Base-by-base conservation (phyloP, 30 jellyfish, hydroid and myxozoan species). In the Aurelia aurita complex sp. Pacific region DNA sequence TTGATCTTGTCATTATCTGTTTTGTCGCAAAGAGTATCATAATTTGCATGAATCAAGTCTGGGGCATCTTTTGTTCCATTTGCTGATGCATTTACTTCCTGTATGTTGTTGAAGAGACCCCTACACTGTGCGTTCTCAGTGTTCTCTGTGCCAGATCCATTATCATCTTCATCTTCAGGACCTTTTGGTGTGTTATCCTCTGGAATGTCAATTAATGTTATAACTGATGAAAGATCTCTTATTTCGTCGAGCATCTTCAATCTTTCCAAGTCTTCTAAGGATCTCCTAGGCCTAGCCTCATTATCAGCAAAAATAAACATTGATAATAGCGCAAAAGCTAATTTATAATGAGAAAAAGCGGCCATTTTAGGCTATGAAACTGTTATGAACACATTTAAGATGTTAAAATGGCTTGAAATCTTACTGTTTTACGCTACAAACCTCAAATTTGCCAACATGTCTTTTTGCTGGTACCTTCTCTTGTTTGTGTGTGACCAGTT, bases 181-280 rank as follows among this genome's bases (percentile, higher is more conserved):
- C 87, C 93, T 74, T 73, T 62, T 15, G 93, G 93, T n/a, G 93
- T 84, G 51, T 84, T 75, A 65, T 84, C 93, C 46, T 71, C 82
- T 14, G 93, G 93, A 65, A 73, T 73, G 66, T 73, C 81, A 18
- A 63, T 74, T 66, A 74, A 50, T 23, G 67, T 74, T 4, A 74
- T 40, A 35, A 84, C 42, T 9, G 81, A 64, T 43, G 89, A 79
- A 17, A 79, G 52, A 10, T 46, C 89, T 53, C 67, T 79, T 50
- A 79, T 18, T 64, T 79, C 89, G 54, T 65, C 73, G 1, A 79
- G 42, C 15, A 79, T 64, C 33, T 50, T 64, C 60, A 57, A 57
- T 55, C 75, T 23, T 40, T 79, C 80, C 3, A 34, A 23, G 7
- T 64, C 79, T 4, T 79, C 64, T 4, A 65, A 64, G 5, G 73